Percentiles rank a stretch among this genome's conserved stretches.
phyloP scores from a whole-genome alignment of 2,113 vertebrate species.

The Pterocles gutturalis region DNA sequence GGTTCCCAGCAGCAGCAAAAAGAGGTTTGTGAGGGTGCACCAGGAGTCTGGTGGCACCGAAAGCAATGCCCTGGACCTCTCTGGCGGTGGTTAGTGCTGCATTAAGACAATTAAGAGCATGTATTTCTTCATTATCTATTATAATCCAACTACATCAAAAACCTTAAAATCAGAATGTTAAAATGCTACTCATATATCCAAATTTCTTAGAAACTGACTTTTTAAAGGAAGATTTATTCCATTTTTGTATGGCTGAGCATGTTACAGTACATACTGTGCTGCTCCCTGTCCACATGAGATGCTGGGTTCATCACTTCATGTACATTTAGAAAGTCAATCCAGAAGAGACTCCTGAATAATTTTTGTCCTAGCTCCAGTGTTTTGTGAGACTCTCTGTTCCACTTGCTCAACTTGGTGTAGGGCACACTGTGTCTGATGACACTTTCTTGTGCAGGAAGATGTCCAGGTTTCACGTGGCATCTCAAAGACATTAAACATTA shows the following conservation, averaged over 20 bases:
- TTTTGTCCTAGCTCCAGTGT: not conserved
- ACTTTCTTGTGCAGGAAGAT: not conserved
- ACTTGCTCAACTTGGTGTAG: not conserved
- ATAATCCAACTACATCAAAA: not conserved
- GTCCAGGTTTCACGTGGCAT: not conserved
- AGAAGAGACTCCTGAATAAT: not conserved
- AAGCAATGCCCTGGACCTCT: not conserved
- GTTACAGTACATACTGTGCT: accelerated
- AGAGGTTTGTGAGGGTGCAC: not conserved
- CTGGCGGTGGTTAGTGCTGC: accelerated
- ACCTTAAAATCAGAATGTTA: not conserved
- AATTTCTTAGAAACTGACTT: not conserved
- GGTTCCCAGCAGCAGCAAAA: not conserved
- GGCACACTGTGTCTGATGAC: not conserved
- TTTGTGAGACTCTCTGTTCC: not conserved
- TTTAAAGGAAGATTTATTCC: not conserved
- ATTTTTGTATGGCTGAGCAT: not conserved
- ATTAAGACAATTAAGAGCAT: not conserved
- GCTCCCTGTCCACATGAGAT: accelerated
- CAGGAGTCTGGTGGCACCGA: not conserved
- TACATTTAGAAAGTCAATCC: not conserved
- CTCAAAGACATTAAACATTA: not conserved
- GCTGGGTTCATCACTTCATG: accelerated
- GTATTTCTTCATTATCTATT: not conserved
- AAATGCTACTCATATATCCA: not conserved